Evolutionary conservation across 2,113 vertebrate species (phyloP).

Genomic region (Ciconia stormi): DNA sequence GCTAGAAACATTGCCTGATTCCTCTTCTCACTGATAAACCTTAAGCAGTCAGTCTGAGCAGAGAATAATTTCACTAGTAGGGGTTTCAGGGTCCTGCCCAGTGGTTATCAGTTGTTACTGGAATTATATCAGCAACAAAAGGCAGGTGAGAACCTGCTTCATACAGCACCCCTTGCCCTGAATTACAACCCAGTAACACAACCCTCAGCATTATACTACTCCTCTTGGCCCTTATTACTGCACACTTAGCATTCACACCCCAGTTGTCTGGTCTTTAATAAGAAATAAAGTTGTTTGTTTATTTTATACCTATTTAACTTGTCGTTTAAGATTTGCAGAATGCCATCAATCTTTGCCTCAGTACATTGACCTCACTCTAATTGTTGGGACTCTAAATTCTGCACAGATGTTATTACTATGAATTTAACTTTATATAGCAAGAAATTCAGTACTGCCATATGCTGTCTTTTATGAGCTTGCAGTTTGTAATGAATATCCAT

Average conservation of each 20-base stretch:
- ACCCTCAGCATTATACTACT: not conserved
- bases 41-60: not conserved
- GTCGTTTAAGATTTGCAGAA: slow-evolving; percentile 5
- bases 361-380: slow-evolving; percentile 2
- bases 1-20: not conserved
- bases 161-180: fast-evolving
- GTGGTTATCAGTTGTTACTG: not conserved
- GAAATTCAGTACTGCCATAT: slow-evolving; percentile 46
- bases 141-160: not conserved
- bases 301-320: slow-evolving; percentile 40
- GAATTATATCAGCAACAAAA: not conserved
- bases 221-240: not conserved
- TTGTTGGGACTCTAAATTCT: slow-evolving; percentile 47
- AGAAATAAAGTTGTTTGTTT: slow-evolving; percentile 45
- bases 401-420: slow-evolving; percentile 53
- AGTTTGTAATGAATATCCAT: slow-evolving; percentile 51
- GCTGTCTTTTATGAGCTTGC: slow-evolving; percentile 32
- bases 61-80: not conserved
- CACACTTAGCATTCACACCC: slow-evolving; percentile 9
- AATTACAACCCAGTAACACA: not conserved
- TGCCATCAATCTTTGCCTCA: slow-evolving; percentile 30
- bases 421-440: slow-evolving; percentile 55
- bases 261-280: not conserved
- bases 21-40: not conserved
- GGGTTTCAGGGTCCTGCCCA: not conserved